Evolutionary conservation across 1,140 invertebrate genomes (phyloP), one percentile per base, ranked within the genome.

Genomic region (Diorhabda carinulata): DNA sequence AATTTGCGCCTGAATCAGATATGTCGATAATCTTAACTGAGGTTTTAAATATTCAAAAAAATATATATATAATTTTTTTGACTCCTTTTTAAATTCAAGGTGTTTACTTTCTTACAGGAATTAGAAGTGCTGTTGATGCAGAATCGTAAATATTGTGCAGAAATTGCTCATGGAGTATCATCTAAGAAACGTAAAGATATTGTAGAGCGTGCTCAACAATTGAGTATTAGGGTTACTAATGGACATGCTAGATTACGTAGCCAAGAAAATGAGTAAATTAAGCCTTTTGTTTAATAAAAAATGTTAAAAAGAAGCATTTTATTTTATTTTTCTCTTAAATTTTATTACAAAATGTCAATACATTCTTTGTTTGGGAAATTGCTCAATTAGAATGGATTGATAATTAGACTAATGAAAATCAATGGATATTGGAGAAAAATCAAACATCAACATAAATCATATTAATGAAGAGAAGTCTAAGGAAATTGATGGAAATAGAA

Each of bases 81-180:
- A 7, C 40, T 52, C 44, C 0, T n/a, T 43, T 59, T n/a, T 61
- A 56, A 8, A 41, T 47, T 25, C 25, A 25, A 25, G 1, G 25
- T 40, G 4, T 64, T 71, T 62, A 69, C 64, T 62, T 9, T 68
- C 4, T 85, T 88, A 9, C 82, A 98, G 95, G 98, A 99, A 84
- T 84, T 99, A 71, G 97, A 99, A 85, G 93, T 99, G 74, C 84
- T 99, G 57, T 90, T 99, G 89, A 99, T 99, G 98, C 96, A 99
- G 82, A 99, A 99, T 83, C 87, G 96, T 61, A 94, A 94, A 76
- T 99, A 92, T 84, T 97, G 96, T 79, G 98, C 93, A 58, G 98
- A 99, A 85, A 98, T 99, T 76, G 96, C 95, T 3, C 96, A 98
- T 80, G 94, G 88, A 43, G 97, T 99, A 2, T 98, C 95, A 60